phyloP scores from a whole-genome alignment of 2,888 invertebrate genomes.

The Sinohyriopsis cumingii region DNA sequence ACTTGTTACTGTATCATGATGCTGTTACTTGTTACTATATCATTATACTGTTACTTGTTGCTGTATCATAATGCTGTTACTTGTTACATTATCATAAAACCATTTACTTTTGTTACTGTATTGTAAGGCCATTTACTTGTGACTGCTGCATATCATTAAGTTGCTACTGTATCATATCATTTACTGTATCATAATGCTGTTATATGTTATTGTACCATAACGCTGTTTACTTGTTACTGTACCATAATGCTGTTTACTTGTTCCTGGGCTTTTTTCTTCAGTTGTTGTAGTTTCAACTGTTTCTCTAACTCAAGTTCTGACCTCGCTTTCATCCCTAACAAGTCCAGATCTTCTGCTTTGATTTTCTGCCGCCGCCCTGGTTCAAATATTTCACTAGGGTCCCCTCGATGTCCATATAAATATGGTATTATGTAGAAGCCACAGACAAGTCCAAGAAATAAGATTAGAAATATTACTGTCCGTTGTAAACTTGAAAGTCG shows the following conservation, averaged over 20 bases:
- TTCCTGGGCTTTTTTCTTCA: conserved; percentile 37
- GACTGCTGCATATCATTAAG: too few relatives aligned
- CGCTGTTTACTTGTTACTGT: background rate
- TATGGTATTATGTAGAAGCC: conserved; percentile 56
- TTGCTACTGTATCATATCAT: too few relatives aligned
- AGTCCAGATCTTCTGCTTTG: conserved; percentile 14
- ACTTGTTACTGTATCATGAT: too few relatives aligned
- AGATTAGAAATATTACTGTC: conserved; percentile 53
- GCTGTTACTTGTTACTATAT: too few relatives aligned
- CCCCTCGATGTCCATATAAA: conserved; percentile 26
- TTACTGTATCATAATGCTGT: too few relatives aligned
- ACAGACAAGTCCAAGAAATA: conserved; percentile 52
- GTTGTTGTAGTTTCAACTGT: conserved; percentile 28
- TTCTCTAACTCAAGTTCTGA: conserved; percentile 31
- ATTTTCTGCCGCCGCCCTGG: conserved; percentile 13
- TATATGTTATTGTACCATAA: too few relatives aligned
- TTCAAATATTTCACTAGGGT: background rate
- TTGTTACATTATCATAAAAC: too few relatives aligned
- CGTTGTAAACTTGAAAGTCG: conserved; percentile 67
- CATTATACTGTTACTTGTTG: too few relatives aligned
- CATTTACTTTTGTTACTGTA: too few relatives aligned
- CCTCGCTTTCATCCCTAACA: conserved; percentile 15
- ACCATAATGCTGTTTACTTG: conserved; percentile 41
- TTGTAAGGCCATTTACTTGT: too few relatives aligned
- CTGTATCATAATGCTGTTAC: too few relatives aligned